phyloP scores from a whole-genome alignment of 2,888 invertebrate genomes.

The Amblyteles armatorius region DNA sequence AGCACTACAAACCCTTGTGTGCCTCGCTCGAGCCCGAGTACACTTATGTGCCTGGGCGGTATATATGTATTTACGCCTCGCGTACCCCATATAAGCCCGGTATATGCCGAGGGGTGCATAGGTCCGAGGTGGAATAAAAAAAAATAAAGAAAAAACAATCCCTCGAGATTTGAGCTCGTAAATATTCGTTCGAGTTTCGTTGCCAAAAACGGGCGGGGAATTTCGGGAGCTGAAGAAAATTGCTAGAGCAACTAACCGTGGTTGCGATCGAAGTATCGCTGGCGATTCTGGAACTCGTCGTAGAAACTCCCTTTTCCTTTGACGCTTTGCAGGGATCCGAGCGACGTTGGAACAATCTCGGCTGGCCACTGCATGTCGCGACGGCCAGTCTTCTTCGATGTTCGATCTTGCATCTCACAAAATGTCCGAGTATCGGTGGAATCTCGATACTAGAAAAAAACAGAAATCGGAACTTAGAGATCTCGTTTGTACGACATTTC shows the following conservation, averaged over 20 bases:
- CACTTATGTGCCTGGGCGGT: conserved; percentile 68
- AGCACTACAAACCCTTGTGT: conserved; percentile 81
- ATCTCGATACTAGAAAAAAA: too few relatives aligned
- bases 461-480: background rate
- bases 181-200: conserved; percentile 2
- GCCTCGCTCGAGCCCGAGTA: conserved; percentile 74
- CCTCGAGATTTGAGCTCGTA: background rate
- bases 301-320: background rate
- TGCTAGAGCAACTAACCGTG: background rate
- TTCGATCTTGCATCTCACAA: background rate
- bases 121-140: background rate
- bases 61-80: conserved; percentile 64
- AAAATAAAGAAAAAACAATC: background rate
- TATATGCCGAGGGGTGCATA: conserved; percentile 65
- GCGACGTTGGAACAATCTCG: background rate
- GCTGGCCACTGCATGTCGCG: background rate
- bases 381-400: background rate
- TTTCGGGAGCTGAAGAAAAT: background rate
- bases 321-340: background rate
- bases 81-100: conserved; percentile 50
- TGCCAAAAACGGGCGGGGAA: background rate
- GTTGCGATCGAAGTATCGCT: background rate
- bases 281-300: background rate
- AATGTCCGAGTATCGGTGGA: background rate
- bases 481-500: background rate